Evolutionary conservation across 2,888 invertebrate species (phyloP), one percentile per base, ranked within the genome.

Genomic region (Lapara coniferarum): DNA sequence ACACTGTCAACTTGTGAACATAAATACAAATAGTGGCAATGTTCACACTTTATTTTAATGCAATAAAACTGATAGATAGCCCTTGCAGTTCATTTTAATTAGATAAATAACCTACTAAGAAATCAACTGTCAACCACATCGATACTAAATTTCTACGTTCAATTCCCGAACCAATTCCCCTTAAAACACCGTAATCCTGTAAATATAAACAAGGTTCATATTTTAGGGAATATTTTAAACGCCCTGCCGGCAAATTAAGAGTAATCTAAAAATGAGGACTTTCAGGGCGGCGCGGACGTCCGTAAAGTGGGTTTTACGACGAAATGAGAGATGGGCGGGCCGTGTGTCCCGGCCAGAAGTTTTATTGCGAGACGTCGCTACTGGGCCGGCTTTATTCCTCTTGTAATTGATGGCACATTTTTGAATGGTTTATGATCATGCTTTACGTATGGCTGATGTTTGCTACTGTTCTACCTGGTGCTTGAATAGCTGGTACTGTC

Each of bases 291-390:
- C 66, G 57, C 77, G 71, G 69, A 75, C 79, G 78, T 78, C 81
- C 78, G 75, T 79, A 79, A 81, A 83, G 77, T 78, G 82, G 77
- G 75, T 79, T 82, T 79, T 81, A 79, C 75, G 79, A 83, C 82
- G 74, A 81, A 85, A 88, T 87, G 86, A 87, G 88, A 82, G 81
- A 85, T 84, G 82, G 89, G 89, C 88, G 88, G 82, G 74, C 68
- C 83, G 70, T 71, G 73, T 81, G 87, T 86, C 88, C 77, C 71
- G 70, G 67, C 73, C 88, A 89, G 88, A 88, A 86, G 83, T 78
- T 88, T 88, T 89, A 88, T 88, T 78, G 80, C 83, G 69, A 12
- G 69, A 73, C 76, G 69, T 74, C 75, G 73, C 71, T 63, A 72
- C 72, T 70, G 71, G n/a, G 66, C 25, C 66, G 25, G 66, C 30